Conservation (phyloP, 1,140 invertebrate genomes). For the Wiebesia pumilae region DNA sequence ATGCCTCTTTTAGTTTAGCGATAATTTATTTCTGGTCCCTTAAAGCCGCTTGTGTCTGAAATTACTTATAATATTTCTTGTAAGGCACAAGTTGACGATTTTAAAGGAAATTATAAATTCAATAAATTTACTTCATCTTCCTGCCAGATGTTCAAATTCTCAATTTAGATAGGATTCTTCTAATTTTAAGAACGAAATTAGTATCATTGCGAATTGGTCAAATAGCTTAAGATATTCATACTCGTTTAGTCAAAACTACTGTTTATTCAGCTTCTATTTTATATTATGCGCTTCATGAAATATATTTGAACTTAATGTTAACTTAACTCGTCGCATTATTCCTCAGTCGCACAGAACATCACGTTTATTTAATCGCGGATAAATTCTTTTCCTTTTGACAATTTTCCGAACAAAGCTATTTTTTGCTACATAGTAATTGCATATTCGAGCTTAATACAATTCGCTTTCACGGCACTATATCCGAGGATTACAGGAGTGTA, state of each 20-base stretch:
- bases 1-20: too few relatives aligned
- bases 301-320: too few relatives aligned
- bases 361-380: not conserved
- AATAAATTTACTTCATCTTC: not conserved
- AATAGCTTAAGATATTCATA: too few relatives aligned
- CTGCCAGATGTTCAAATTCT: not conserved
- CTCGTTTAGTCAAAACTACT: not conserved
- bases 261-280: not conserved
- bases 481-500: not conserved
- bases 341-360: not conserved
- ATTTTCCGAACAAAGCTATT: not conserved
- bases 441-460: not conserved
- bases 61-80: too few relatives aligned
- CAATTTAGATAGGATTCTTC: not conserved
- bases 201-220: not conserved
- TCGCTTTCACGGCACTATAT: not conserved
- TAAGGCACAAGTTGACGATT: not conserved
- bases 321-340: too few relatives aligned
- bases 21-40: too few relatives aligned
- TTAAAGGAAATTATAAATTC: too few relatives aligned
- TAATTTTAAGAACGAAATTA: not conserved
- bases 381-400: not conserved
- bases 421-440: not conserved
- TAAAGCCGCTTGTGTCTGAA: too few relatives aligned
- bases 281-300: too few relatives aligned